Percentiles rank a stretch among this genome's conserved stretches.
Evolutionary conservation across 2,888 invertebrate genomes (phyloP).

Genomic region (Idaea biselata): DNA sequence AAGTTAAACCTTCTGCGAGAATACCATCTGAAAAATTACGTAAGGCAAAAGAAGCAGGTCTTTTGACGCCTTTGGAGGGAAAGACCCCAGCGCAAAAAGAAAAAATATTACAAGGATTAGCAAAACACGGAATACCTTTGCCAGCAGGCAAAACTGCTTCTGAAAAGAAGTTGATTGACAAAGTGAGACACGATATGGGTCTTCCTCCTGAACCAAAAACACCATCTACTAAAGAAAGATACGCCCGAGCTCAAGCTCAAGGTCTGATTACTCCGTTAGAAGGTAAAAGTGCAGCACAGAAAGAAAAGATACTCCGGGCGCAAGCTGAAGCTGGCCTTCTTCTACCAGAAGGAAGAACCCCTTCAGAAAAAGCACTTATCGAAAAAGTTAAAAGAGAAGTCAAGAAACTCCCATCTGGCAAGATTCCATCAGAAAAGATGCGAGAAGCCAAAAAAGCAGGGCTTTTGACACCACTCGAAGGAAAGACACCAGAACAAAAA

Average conservation of each 20-base stretch:
- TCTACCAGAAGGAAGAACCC: slow-evolving; percentile 31
- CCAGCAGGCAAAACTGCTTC: slow-evolving; percentile 36
- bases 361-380: slow-evolving; percentile 28
- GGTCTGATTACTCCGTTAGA: slow-evolving; percentile 37
- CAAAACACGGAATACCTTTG: slow-evolving; percentile 30
- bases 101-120: slow-evolving; percentile 32
- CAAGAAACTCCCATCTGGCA: background rate
- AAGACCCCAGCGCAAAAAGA: slow-evolving; percentile 30
- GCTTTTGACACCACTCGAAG: slow-evolving; percentile 29
- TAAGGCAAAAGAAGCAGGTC: slow-evolving; percentile 33
- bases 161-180: slow-evolving; percentile 29
- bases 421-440: slow-evolving; percentile 20
- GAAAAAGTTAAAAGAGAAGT: slow-evolving; percentile 16
- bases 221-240: slow-evolving; percentile 21
- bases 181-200: slow-evolving; percentile 29
- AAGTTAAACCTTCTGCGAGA: slow-evolving; percentile 7
- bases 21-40: slow-evolving; percentile 27
- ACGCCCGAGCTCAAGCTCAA: slow-evolving; percentile 30
- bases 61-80: slow-evolving; percentile 36
- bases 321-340: slow-evolving; percentile 28
- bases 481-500: slow-evolving; percentile 30
- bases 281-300: slow-evolving; percentile 30
- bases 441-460: slow-evolving; percentile 32
- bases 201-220: slow-evolving; percentile 36
- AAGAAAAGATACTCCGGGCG: slow-evolving; percentile 27